phyloP scores from a whole-genome alignment of 2,113 vertebrate species.

The Ailuropoda melanoleuca region DNA sequence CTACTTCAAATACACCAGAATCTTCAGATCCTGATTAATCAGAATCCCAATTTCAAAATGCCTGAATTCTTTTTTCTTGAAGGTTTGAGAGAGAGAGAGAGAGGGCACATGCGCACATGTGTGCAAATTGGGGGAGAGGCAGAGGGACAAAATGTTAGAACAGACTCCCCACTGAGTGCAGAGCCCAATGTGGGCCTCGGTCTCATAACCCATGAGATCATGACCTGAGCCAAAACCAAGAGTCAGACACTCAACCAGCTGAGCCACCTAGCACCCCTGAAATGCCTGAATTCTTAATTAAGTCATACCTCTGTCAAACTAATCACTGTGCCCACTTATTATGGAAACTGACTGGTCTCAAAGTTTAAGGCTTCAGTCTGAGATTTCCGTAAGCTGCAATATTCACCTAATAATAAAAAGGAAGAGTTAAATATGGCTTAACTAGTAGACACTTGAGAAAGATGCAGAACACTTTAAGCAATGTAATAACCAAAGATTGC shows the following conservation, averaged over 20 bases:
- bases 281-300: not conserved
- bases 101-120: not conserved
- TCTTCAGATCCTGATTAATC: not conserved
- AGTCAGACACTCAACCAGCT: not conserved
- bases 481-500: not conserved
- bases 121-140: not conserved
- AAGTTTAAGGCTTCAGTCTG: not conserved
- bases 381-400: not conserved
- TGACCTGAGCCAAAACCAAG: not conserved
- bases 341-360: not conserved
- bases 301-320: not conserved
- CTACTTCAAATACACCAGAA: not conserved
- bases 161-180: not conserved
- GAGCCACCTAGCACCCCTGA: not conserved
- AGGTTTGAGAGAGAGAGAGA: not conserved
- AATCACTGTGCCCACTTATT: not conserved
- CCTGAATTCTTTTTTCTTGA: not conserved
- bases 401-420: not conserved
- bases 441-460: not conserved
- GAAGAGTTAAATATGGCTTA: not conserved
- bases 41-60: not conserved
- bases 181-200: not conserved
- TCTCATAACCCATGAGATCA: not conserved
- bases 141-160: not conserved
- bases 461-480: not conserved